These are phyloP conservation scores for Sebastes minor DNA, from an alignment of 2,797 vertebrate species.

Conservation along the genomic window DNA sequence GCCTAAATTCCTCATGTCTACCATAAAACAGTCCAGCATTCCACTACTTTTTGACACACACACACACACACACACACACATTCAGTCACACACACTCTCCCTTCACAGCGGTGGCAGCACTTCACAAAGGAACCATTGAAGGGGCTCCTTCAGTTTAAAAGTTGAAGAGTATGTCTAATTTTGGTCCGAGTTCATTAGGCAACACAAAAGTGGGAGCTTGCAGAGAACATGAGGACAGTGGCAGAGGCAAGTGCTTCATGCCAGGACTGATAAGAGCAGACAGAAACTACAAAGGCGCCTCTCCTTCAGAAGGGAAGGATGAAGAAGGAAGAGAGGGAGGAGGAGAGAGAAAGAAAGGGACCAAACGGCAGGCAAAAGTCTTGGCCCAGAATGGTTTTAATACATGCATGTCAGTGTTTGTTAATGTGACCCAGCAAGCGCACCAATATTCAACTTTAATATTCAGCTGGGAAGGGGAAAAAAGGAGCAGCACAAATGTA, in stretches of 20 bases:
- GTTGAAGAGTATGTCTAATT: constrained; percentile 88
- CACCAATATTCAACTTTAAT: constrained; percentile 70
- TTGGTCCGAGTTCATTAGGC: constrained; percentile 87
- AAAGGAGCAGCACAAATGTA: constrained; percentile 46
- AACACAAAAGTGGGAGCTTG: constrained; percentile 84
- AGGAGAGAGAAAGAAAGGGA: constrained; percentile 60
- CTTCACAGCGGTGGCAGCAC: constrained; percentile 69
- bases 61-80: constrained; percentile 35
- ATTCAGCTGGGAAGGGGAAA: constrained; percentile 45
- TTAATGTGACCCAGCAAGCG: constrained; percentile 57
- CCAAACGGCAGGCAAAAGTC: constrained; percentile 62
- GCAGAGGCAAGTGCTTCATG: constrained; percentile 83
- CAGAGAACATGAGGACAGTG: constrained; percentile 84
- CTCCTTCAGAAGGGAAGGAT: constrained; percentile 76
- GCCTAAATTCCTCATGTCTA: constrained; percentile 81
- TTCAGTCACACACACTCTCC: constrained; percentile 49
- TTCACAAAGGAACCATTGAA: constrained; percentile 85
- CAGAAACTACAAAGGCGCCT: constrained; percentile 79
- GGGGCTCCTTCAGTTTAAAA: constrained; percentile 82
- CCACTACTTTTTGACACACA: constrained; percentile 69
- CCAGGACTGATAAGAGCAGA: constrained; percentile 82
- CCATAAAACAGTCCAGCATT: constrained; percentile 77
- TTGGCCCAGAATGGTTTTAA: constrained; percentile 63
- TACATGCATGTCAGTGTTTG: constrained; percentile 70
- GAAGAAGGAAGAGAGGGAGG: constrained; percentile 62